A percentile compares a stretch with the other conserved stretches of the same genome.
These are phyloP conservation scores for Falco novaeseelandiae DNA, from an alignment of 2,797 vertebrate species.

Conservation along the genomic window DNA sequence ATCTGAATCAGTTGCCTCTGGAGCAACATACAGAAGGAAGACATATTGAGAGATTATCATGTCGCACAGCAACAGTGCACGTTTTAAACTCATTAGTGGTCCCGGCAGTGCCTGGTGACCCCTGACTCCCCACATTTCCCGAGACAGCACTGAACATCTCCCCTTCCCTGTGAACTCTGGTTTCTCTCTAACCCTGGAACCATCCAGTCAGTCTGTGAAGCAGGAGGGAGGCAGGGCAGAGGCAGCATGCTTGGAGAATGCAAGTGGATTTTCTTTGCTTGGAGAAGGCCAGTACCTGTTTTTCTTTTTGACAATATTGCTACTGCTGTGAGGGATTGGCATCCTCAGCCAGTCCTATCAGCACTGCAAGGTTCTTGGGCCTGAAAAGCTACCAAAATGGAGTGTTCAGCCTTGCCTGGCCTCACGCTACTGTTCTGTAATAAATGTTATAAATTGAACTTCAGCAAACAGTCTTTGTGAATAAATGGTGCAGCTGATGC, in stretches of 20 bases:
- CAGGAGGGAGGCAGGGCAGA: not conserved
- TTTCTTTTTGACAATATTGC: not conserved
- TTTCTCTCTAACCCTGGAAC: not conserved
- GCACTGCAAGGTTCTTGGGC: not conserved
- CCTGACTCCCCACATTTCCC: not conserved
- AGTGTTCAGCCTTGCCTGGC: not conserved
- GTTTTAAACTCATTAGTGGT: not conserved
- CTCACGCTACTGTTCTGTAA: not conserved
- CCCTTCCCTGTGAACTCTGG: not conserved
- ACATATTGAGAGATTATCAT: not conserved
- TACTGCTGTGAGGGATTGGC: not conserved
- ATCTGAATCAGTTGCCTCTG: not conserved
- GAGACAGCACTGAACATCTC: not conserved
- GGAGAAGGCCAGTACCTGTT: not conserved
- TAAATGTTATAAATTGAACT: constrained; percentile 14
- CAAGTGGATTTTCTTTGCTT: not conserved
- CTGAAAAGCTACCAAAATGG: not conserved
- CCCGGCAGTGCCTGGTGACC: not conserved
- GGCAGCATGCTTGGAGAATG: not conserved
- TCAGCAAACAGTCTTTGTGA: not conserved
- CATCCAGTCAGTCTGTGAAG: fast-evolving
- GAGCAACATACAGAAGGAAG: not conserved
- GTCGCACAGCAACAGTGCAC: fast-evolving
- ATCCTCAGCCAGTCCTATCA: not conserved
- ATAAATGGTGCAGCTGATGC: not conserved